Percentiles rank a stretch among this genome's conserved stretches.
phyloP scores from a whole-genome alignment of 1,140 invertebrate species.

The Cydia pomonella region DNA sequence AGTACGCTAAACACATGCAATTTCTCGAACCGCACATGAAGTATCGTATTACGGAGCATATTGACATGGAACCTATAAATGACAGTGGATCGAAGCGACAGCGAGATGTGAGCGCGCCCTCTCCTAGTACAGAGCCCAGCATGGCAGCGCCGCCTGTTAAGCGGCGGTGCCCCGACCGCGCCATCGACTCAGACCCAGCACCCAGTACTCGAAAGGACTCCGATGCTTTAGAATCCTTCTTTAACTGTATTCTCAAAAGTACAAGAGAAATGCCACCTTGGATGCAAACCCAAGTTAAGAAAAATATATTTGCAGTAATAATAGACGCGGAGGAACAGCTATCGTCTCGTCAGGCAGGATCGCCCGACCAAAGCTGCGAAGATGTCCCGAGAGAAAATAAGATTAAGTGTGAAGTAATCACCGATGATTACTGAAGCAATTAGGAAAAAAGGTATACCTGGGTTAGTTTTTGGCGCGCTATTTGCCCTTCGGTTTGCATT shows the following conservation, averaged over 20 bases:
- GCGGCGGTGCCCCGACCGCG: neutral
- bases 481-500: too few relatives aligned
- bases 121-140: neutral
- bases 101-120: neutral
- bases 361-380: conserved; percentile 26
- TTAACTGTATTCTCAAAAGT: conserved; percentile 65
- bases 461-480: neutral
- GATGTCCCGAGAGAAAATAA: conserved; percentile 42
- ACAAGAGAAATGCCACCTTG: conserved; percentile 68
- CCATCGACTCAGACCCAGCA: neutral
- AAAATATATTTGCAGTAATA: conserved; percentile 71
- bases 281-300: conserved; percentile 75
- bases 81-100: conserved; percentile 1
- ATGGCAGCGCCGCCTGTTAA: neutral
- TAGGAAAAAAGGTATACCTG: neutral
- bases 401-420: conserved; percentile 63
- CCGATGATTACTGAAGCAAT: conserved; percentile 49
- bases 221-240: conserved; percentile 68
- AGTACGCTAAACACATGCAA: conserved; percentile 73
- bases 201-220: conserved; percentile 22
- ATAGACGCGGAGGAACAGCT: conserved; percentile 70
- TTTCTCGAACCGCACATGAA: conserved; percentile 75
- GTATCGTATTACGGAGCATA: conserved; percentile 72
- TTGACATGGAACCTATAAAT: conserved; percentile 57
- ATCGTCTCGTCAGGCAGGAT: conserved; percentile 44